These are phyloP conservation scores for Noctua janthe DNA, from an alignment of 2,888 invertebrate species.

Conservation along the genomic window DNA sequence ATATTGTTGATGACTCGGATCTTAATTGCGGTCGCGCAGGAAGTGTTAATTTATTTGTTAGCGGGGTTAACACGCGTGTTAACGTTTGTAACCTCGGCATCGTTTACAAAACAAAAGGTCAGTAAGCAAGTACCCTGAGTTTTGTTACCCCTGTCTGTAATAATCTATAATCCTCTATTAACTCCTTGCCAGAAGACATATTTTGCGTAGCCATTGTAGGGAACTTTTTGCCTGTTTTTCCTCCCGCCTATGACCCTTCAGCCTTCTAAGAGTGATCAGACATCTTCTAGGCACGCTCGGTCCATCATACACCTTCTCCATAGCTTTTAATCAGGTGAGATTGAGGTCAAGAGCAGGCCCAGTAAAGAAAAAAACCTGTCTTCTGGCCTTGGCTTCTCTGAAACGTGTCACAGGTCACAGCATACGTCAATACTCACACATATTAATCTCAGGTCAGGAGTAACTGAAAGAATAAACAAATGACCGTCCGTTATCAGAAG, in stretches of 20 bases:
- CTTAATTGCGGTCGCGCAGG: conserved; percentile 47
- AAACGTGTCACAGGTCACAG: not conserved
- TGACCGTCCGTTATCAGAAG: not conserved
- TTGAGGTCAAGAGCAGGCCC: not conserved
- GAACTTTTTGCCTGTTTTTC: not conserved
- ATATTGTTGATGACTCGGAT: conserved; percentile 17
- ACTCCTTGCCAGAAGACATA: not conserved
- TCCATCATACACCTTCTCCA: not conserved
- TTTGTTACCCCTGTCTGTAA: not conserved
- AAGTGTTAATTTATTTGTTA: conserved; percentile 52
- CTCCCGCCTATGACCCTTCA: not conserved
- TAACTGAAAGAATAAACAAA: not conserved
- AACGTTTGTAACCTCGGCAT: conserved; percentile 12
- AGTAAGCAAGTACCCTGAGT: not conserved
- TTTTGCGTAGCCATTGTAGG: not conserved
- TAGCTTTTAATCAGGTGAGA: not conserved
- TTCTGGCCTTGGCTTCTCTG: not conserved
- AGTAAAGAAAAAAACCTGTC: not conserved
- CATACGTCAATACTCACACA: not conserved
- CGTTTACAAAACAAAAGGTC: not conserved
- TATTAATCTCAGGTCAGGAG: not conserved
- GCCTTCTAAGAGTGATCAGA: not conserved
- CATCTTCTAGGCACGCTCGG: not conserved
- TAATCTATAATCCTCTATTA: not conserved
- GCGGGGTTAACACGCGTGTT: conserved; percentile 29